Evolutionary conservation across 2,888 invertebrate species (phyloP), one percentile per base, ranked within the genome.

Genomic region (Leucophenga maculata): DNA sequence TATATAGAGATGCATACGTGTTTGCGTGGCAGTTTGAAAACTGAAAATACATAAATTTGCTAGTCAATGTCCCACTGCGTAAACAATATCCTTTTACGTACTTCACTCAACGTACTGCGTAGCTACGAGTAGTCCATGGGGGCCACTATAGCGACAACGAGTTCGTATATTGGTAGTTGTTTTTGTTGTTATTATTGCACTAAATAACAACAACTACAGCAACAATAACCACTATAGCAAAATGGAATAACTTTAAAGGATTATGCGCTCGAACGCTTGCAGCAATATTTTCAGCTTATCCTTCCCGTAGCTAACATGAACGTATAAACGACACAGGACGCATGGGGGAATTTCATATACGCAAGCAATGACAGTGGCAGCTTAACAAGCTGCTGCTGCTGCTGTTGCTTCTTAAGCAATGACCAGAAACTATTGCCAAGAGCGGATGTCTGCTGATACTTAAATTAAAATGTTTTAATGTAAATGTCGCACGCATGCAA

Each of bases 211-310:
- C 39, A 39, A 39, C 3, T 6, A 39, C 39, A 39, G 8, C 39
- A 11, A 39, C 39, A 39, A 39, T 11, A 11, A 39, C 39, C 8
- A 39, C 11, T 11, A 39, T 39, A 39, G 11, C 39, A 39, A 39
- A 39, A 39, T 39, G 39, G 11, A 62, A 62, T 62, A 62, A 76
- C 84, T 84, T 84, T 77, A 78, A 82, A 84, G 84, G 84, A 84
- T 80, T 80, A 84, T 76, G 75, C 81, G 75, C 75, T 74, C 71
- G 75, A 80, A 68, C 76, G 82, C 59, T 16, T 67, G 22, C 44
- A 18, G 31, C 39, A 62, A 39, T 39, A 39, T 39, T 39, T 39
- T 39, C 39, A 39, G 39, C 39, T 39, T 39, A 39, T 39, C 39
- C 39, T 26, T 4, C 26, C 26, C 26, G 26, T 26, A 3, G 26